These are phyloP conservation scores for Drosophila mimica DNA, from an alignment of 2,888 invertebrate genomes.

Conservation along the genomic window DNA sequence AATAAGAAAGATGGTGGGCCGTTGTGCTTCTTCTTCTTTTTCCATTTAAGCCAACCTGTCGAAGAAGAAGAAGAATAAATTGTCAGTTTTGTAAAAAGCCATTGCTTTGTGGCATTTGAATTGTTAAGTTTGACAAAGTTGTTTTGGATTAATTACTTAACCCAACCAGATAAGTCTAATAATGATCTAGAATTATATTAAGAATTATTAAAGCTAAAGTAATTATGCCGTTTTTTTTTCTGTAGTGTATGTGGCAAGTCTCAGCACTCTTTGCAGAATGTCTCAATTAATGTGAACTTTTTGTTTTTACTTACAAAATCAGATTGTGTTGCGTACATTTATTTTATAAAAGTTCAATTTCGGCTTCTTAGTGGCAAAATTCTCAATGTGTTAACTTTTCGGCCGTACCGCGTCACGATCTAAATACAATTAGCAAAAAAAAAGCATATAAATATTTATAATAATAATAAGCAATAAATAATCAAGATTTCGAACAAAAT, in stretches of 20 bases:
- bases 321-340: slow-evolving; percentile 76
- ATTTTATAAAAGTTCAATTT: slow-evolving; percentile 74
- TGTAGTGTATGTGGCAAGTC: background rate
- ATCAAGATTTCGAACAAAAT: slow-evolving; percentile 28
- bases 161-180: slow-evolving; percentile 4
- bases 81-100: slow-evolving; percentile 26
- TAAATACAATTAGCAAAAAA: slow-evolving; percentile 51
- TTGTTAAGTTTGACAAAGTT: slow-evolving; percentile 23
- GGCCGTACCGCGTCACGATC: slow-evolving; percentile 69
- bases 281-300: slow-evolving; percentile 30
- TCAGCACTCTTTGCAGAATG: slow-evolving; percentile 40
- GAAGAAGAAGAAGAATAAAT: background rate
- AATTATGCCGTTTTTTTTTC: background rate
- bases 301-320: slow-evolving; percentile 68
- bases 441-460: slow-evolving; percentile 1
- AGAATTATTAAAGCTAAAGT: background rate
- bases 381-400: slow-evolving; percentile 72
- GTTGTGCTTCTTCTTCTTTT: slow-evolving; percentile 5
- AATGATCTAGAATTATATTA: too few species aligned
- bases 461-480: slow-evolving; percentile 13
- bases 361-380: slow-evolving; percentile 75
- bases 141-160: slow-evolving; percentile 21
- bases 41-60: slow-evolving; percentile 18
- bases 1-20: slow-evolving; percentile 49
- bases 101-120: slow-evolving; percentile 15